phyloP scores from a whole-genome alignment of 2,888 invertebrate genomes.

The Argyresthia albistria region DNA sequence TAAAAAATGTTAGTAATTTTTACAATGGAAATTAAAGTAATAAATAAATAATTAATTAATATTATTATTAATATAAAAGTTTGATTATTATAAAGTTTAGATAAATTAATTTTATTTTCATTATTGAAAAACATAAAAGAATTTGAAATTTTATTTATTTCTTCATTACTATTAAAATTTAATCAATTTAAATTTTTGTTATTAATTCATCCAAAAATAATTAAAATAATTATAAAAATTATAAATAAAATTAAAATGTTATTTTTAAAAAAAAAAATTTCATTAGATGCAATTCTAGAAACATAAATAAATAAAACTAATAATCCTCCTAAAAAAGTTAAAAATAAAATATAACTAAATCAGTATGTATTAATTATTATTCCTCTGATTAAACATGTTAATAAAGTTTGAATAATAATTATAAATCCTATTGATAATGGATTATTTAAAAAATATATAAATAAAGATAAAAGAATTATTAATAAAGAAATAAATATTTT shows the following conservation, averaged over 20 bases:
- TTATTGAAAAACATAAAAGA: constrained; percentile 26
- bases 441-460: constrained; percentile 45
- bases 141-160: constrained; percentile 24
- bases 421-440: constrained; percentile 69
- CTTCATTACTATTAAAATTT: constrained; percentile 36
- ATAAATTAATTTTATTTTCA: constrained; percentile 57
- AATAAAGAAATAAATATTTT: constrained; percentile 44
- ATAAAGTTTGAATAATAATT: constrained; percentile 64
- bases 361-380: constrained; percentile 64
- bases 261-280: constrained; percentile 58
- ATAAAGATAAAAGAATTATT: constrained; percentile 36
- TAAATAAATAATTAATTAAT: constrained; percentile 73
- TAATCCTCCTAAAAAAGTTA: constrained; percentile 76
- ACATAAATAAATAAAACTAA: constrained; percentile 78
- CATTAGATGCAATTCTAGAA: constrained; percentile 74
- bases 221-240: constrained; percentile 19
- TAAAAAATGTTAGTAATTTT: constrained; percentile 72
- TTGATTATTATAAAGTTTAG: constrained; percentile 68
- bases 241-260: constrained; percentile 26
- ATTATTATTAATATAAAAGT: constrained; percentile 60
- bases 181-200: constrained; percentile 33
- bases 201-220: constrained; percentile 23
- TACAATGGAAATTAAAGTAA: constrained; percentile 70
- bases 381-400: constrained; percentile 55
- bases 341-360: constrained; percentile 75